phyloP scores from a whole-genome alignment of 1,140 invertebrate species.

The Bombyx mori region ASM3026992v2 NC_085110.1:6892001-6892500 shows the following conservation, averaged over 20 bases:
- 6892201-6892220: too few relatives aligned
- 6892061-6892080: constrained; percentile 42
- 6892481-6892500: constrained; percentile 70
- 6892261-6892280: too few relatives aligned
- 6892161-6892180: too few relatives aligned
- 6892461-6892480: constrained; percentile 67
- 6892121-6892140: too few relatives aligned
- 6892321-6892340: too few relatives aligned
- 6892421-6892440: constrained; percentile 12
- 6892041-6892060: constrained; percentile 63
- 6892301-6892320: not conserved
- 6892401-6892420: not conserved
- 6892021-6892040: constrained; percentile 53
- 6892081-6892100: constrained; percentile 64
- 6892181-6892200: too few relatives aligned
- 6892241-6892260: too few relatives aligned
- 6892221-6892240: too few relatives aligned
- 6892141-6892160: too few relatives aligned
- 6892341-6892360: not conserved
- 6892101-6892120: constrained; percentile 19
- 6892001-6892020: constrained; percentile 52
- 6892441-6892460: constrained; percentile 63
- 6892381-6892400: not conserved
- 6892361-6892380: not conserved
- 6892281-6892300: constrained; percentile 7